Evolutionary conservation across 2,113 vertebrate species (phyloP).

Genomic region (Colossoma macropomum): DNA sequence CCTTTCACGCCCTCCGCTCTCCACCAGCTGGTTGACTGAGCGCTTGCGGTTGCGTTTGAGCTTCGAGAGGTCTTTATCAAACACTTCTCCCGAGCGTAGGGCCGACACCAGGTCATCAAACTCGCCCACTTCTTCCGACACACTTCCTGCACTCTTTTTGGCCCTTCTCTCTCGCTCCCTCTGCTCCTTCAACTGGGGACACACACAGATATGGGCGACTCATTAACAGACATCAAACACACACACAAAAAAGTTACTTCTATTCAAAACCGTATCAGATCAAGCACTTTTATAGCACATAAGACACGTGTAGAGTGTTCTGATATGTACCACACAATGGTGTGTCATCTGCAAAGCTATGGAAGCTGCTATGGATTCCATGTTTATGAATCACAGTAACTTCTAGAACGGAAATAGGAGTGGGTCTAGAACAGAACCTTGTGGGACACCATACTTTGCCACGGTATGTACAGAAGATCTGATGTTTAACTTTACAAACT

Average conservation of each 20-base stretch:
- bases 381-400: neutral
- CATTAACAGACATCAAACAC: neutral
- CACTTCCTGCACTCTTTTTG: conserved; percentile 80
- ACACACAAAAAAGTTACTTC: too few species aligned
- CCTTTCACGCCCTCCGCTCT: conserved; percentile 86
- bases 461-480: neutral
- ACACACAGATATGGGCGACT: conserved; percentile 26
- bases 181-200: conserved; percentile 90
- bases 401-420: neutral
- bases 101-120: conserved; percentile 97
- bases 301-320: too few species aligned
- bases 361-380: too few species aligned
- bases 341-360: neutral
- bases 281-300: neutral
- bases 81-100: conserved; percentile 93
- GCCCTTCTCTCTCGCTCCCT: conserved; percentile 88
- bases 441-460: neutral
- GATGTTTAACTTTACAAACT: neutral
- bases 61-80: conserved; percentile 98
- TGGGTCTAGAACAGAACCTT: neutral
- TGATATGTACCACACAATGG: neutral
- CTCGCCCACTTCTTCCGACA: conserved; percentile 90
- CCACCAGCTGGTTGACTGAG: conserved; percentile 85
- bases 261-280: neutral
- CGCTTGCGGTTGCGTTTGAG: conserved; percentile 96